Base-by-base conservation (phyloP, 2,113 vertebrate genomes). In the Indri indri region DNA sequence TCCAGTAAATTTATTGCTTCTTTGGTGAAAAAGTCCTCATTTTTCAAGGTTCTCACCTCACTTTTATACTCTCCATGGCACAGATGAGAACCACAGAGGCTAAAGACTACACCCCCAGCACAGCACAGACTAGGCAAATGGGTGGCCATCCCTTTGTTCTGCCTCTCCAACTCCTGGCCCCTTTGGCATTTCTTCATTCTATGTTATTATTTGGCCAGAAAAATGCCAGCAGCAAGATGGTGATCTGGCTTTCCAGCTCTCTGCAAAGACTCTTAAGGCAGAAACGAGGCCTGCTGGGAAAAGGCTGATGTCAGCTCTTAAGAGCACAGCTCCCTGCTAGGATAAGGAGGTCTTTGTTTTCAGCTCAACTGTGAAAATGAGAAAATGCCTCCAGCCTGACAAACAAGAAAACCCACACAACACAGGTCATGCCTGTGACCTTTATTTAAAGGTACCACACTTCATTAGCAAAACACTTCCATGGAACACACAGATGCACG, bases 311-410 rank as follows among this genome's bases (percentile, higher is more conserved):
- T 99, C 99, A 99, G 99, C 99, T 98, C 99, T 98, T 98, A 92
- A 98, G 98, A 98, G 98, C 97, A 92, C 97, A 98, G 99, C 99
- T 99, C 97, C 98, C 98, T 89, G 97, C 98, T 97, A 96, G 99
- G 99, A 99, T 99, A 99, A 99, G 99, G 99, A 97, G 98, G 98
- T 97, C 99, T 99, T 99, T 99, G 99, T 99, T 99, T 99, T 98
- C 99, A 98, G 98, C 98, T 99, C 96, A 98, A 98, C 98, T 99
- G 99, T 99, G 99, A 99, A 99, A 99, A 99, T 98, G 98, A 99
- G 99, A 99, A 99, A 99, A 99, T 99, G 99, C 99, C 99, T 99
- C 98, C 97, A 97, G 98, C 97, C 99, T 98, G 98, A 99, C 99
- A 98, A 98, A 99, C 98, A 98, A 98, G 98, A 98, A 98, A 98